Evolutionary conservation across 1,140 invertebrate genomes (phyloP).

Genomic region (Saccostrea glomerata): DNA sequence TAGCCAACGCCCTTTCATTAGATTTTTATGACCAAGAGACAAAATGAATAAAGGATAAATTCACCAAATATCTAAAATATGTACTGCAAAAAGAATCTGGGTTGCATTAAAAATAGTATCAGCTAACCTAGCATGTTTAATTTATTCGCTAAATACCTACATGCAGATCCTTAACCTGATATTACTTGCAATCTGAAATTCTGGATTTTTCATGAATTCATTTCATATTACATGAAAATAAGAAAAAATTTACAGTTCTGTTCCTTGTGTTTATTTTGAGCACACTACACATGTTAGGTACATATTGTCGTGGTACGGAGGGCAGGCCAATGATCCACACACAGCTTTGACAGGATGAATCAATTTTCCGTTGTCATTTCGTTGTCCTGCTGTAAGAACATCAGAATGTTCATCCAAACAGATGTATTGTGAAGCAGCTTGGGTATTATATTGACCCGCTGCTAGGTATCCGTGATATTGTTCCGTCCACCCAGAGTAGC

Average conservation of each 20-base stretch:
- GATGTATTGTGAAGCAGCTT: conserved; percentile 46
- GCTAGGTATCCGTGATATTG: conserved; percentile 62
- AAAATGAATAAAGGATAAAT: too few relatives aligned
- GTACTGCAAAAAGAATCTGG: too few relatives aligned
- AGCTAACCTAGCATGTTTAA: too few relatives aligned
- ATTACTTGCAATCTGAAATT: neutral
- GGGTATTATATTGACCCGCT: conserved; percentile 39
- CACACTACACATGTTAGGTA: conserved; percentile 63
- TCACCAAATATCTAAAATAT: too few relatives aligned
- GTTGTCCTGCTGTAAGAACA: conserved; percentile 32
- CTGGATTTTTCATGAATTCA: neutral
- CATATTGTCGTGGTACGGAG: conserved; percentile 57
- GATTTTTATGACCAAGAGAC: too few relatives aligned
- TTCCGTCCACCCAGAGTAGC: conserved; percentile 57
- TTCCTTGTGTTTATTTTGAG: conserved; percentile 44
- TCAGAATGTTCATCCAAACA: conserved; percentile 63
- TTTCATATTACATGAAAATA: neutral
- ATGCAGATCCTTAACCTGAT: neutral
- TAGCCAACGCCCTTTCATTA: too few relatives aligned
- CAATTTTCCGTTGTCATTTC: conserved; percentile 54
- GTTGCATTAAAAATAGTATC: too few relatives aligned
- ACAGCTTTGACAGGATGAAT: conserved; percentile 53
- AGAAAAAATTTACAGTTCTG: too few relatives aligned
- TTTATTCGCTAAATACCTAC: too few relatives aligned
- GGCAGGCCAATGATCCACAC: conserved; percentile 60